Evolutionary conservation across 2,888 invertebrate genomes (phyloP).

Genomic region (Agrypnus murinus): DNA sequence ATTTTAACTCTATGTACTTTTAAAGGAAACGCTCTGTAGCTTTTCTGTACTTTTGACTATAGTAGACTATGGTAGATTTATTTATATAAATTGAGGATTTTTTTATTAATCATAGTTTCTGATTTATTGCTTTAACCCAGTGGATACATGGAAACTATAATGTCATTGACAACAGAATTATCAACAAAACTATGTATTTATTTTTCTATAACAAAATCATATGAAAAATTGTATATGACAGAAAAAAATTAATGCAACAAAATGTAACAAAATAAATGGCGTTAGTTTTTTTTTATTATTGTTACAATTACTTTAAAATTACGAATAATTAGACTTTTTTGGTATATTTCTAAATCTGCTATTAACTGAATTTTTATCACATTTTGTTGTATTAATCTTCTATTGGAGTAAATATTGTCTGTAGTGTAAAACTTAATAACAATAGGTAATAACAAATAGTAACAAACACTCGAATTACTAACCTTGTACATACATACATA

Average conservation of each 20-base stretch:
- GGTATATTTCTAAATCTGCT: background rate
- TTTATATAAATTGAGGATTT: no score
- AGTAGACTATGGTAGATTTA: no score
- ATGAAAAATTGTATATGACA: slow-evolving; percentile 38
- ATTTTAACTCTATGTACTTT: no score
- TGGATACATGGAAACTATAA: slow-evolving; percentile 47
- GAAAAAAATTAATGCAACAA: slow-evolving; percentile 35
- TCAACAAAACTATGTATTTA: slow-evolving; percentile 43
- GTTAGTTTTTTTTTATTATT: no score
- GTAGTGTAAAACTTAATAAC: slow-evolving; percentile 50
- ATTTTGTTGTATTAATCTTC: slow-evolving; percentile 34
- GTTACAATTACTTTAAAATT: no score
- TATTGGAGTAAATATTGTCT: slow-evolving; percentile 41
- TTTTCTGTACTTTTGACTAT: no score
- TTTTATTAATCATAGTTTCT: slow-evolving; percentile 28
- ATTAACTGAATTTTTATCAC: background rate
- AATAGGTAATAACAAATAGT: slow-evolving; percentile 50
- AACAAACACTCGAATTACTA: slow-evolving; percentile 51
- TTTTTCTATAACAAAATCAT: slow-evolving; percentile 42
- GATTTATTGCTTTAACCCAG: slow-evolving; percentile 52
- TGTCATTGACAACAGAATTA: slow-evolving; percentile 48
- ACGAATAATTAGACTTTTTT: no score
- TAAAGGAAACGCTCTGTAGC: no score
- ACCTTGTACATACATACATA: slow-evolving; percentile 43
- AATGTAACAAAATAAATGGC: slow-evolving; percentile 23